Conservation (phyloP, 2,888 invertebrate species). For the Andrena trimmerana region DNA sequence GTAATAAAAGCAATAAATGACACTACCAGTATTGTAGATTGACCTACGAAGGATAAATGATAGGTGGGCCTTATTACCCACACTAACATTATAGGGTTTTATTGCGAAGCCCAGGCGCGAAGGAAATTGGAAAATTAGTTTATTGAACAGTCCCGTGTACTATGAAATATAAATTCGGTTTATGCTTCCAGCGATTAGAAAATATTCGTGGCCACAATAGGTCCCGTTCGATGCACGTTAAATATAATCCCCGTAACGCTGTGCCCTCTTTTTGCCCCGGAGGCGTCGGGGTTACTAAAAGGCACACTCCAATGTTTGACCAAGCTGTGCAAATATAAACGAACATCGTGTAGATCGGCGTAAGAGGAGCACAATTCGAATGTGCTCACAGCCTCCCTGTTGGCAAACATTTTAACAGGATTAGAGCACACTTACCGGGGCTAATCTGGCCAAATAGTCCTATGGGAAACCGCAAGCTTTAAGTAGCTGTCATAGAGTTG, state of each 20-base stretch:
- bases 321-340: constrained; percentile 84
- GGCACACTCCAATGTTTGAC: constrained; percentile 83
- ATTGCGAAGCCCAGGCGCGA: background rate
- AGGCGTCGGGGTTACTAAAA: constrained; percentile 81
- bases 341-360: constrained; percentile 75
- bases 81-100: background rate
- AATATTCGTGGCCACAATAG: constrained; percentile 29
- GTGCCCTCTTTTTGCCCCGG: constrained; percentile 75
- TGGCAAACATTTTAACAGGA: constrained; percentile 85
- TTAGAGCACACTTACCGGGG: constrained; percentile 83
- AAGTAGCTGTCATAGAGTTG: constrained; percentile 79
- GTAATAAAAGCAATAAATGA: too few species aligned
- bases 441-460: constrained; percentile 83
- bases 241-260: constrained; percentile 70
- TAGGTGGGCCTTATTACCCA: too few species aligned
- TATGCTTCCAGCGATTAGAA: background rate
- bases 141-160: too few species aligned
- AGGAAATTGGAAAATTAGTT: background rate
- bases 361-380: constrained; percentile 76
- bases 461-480: constrained; percentile 77
- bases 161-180: constrained; percentile 6
- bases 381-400: constrained; percentile 74
- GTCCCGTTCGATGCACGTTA: constrained; percentile 35
- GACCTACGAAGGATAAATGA: too few species aligned
- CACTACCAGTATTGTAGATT: too few species aligned